Evolutionary conservation across 2,797 vertebrate species (phyloP).

Genomic region (Pithecia hirsuta): DNA sequence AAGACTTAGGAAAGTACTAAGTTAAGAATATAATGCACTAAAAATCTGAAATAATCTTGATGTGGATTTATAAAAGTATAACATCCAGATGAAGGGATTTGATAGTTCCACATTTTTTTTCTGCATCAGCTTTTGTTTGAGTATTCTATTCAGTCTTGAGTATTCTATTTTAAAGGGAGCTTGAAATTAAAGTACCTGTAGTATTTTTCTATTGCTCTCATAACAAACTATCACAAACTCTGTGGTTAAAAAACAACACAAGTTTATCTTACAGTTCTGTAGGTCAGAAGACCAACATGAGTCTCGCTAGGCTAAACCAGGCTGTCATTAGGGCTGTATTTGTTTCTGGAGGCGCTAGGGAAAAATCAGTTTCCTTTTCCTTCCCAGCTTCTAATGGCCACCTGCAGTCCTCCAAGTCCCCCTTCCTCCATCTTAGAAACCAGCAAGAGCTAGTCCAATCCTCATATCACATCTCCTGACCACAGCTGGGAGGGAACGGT

Average conservation of each 20-base stretch:
- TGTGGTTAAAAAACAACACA: background rate
- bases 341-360: background rate
- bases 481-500: background rate
- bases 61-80: background rate
- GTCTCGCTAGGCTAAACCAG: background rate
- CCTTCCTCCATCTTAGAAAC: background rate
- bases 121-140: slow-evolving; percentile 8
- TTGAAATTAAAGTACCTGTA: slow-evolving; percentile 30
- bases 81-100: background rate
- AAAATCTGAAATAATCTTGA: background rate
- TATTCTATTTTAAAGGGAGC: slow-evolving; percentile 37
- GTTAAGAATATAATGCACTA: background rate
- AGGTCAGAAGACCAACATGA: background rate
- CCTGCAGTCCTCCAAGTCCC: too few relatives aligned
- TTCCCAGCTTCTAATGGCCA: background rate
- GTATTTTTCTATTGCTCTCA: background rate
- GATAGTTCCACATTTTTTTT: background rate
- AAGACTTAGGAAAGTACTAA: background rate
- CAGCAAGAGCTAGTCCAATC: background rate
- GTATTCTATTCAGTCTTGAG: background rate
- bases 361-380: background rate
- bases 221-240: background rate
- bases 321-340: background rate
- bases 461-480: background rate
- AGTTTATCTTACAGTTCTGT: background rate